Percentiles rank a stretch among this genome's conserved stretches.
phyloP scores from a whole-genome alignment of 2,888 invertebrate species.

The Linnaemya tessellans region DNA sequence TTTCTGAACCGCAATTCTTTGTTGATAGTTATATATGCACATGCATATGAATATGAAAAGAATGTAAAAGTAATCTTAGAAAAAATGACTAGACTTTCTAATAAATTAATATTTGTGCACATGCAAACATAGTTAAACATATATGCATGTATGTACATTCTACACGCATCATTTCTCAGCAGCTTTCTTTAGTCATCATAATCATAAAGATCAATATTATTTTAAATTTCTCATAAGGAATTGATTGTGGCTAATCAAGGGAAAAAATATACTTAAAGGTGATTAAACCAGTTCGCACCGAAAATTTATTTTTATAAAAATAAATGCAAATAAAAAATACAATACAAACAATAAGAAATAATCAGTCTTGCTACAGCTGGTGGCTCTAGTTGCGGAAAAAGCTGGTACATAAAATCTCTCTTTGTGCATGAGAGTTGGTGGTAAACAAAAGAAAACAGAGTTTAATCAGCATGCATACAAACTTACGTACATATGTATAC shows the following conservation, averaged over 20 bases:
- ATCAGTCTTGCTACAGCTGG: slow-evolving; percentile 8
- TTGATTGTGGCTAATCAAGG: slow-evolving; percentile 33
- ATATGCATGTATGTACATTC: background rate
- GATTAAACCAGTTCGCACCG: slow-evolving; percentile 60
- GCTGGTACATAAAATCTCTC: background rate
- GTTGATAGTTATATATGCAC: background rate
- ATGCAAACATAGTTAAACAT: slow-evolving; percentile 4
- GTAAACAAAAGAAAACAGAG: slow-evolving; percentile 37
- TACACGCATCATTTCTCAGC: background rate
- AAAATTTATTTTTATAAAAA: slow-evolving; percentile 27
- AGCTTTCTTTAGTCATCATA: slow-evolving; percentile 44
- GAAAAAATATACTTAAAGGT: slow-evolving; percentile 30
- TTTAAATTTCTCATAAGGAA: slow-evolving; percentile 53
- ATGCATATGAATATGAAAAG: background rate
- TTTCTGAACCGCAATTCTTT: slow-evolving; percentile 43
- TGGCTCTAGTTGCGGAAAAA: background rate
- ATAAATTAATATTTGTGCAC: slow-evolving; percentile 25
- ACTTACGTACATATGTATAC: background rate
- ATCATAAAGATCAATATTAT: slow-evolving; percentile 51
- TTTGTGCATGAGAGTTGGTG: slow-evolving; percentile 1
- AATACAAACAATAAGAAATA: slow-evolving; percentile 27
- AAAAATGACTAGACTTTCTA: slow-evolving; percentile 46
- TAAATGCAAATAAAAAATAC: slow-evolving; percentile 8
- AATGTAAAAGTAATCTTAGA: slow-evolving; percentile 23
- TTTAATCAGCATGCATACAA: background rate